Conservation (phyloP, 2,113 vertebrate species). For the Labrus mixtus region DNA sequence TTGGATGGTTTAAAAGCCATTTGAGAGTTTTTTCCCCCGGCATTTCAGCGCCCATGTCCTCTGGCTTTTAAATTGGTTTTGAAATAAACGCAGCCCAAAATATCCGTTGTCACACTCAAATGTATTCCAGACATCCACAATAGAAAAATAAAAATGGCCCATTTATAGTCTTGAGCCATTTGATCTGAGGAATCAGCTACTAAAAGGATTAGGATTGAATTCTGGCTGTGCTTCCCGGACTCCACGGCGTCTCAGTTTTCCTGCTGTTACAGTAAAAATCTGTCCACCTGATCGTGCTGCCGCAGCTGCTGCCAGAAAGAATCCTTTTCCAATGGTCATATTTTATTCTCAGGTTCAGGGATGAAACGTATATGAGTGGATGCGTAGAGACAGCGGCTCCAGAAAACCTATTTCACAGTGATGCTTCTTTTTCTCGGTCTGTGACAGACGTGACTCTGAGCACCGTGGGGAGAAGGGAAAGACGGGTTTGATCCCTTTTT, state of each 20-base stretch:
- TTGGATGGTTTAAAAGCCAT: too few relatives aligned
- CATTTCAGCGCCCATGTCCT: background rate
- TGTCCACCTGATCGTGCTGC: background rate
- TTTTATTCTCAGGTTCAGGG: slow-evolving; percentile 18
- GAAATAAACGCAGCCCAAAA: background rate
- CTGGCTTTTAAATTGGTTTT: background rate
- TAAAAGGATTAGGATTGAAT: slow-evolving; percentile 39
- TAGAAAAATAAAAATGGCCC: background rate
- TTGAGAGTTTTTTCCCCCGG: too few relatives aligned
- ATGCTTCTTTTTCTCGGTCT: background rate
- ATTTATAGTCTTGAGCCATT: background rate
- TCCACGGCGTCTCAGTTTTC: background rate
- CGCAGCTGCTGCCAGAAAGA: background rate
- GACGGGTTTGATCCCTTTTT: slow-evolving; percentile 5
- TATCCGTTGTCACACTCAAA: background rate
- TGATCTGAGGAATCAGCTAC: slow-evolving; percentile 2
- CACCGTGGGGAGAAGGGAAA: background rate
- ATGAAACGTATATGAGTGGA: background rate
- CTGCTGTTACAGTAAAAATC: slow-evolving; percentile 34
- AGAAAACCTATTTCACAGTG: background rate
- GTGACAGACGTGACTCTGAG: background rate
- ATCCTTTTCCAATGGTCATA: background rate
- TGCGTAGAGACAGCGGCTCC: background rate
- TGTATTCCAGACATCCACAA: background rate
- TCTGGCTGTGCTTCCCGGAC: slow-evolving; percentile 1